Conservation (phyloP, 2,113 vertebrate genomes). For the Antigone vipio region DNA sequence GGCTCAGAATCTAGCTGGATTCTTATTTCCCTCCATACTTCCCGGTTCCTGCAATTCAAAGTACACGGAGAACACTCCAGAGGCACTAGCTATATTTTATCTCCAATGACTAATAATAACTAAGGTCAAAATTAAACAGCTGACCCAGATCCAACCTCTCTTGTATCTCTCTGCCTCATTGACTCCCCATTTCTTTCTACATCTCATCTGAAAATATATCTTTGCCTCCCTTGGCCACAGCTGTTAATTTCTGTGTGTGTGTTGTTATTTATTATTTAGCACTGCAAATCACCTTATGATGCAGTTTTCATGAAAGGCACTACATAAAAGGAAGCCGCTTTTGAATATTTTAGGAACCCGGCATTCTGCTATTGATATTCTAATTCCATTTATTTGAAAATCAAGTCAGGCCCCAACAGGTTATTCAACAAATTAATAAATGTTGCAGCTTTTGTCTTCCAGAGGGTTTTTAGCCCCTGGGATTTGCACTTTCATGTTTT, state of each 20-base stretch:
- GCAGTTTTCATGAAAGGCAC: slow-evolving; percentile 47
- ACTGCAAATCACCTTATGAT: slow-evolving; percentile 48
- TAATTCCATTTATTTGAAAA: slow-evolving; percentile 55
- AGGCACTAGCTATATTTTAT: slow-evolving; percentile 23
- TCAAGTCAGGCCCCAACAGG: slow-evolving; percentile 56
- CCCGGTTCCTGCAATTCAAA: background rate
- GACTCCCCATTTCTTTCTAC: slow-evolving; percentile 41
- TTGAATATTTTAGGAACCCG: slow-evolving; percentile 42
- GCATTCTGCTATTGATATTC: slow-evolving; percentile 38
- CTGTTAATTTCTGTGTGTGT: slow-evolving; percentile 37
- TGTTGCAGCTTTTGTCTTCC: slow-evolving; percentile 53
- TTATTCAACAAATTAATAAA: slow-evolving; percentile 65
- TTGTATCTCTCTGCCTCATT: slow-evolving; percentile 64
- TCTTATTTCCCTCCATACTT: background rate
- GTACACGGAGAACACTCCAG: background rate
- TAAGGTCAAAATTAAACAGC: slow-evolving; percentile 58
- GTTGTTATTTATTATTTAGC: slow-evolving; percentile 72
- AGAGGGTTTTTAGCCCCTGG: slow-evolving; percentile 21
- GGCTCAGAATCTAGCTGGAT: background rate
- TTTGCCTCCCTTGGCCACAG: slow-evolving; percentile 28
- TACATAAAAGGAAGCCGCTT: slow-evolving; percentile 49
- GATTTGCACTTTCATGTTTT: slow-evolving; percentile 55
- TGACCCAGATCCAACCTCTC: slow-evolving; percentile 59
- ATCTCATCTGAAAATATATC: slow-evolving; percentile 15
- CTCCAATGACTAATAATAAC: slow-evolving; percentile 45